Conservation (phyloP, 2,113 vertebrate species). For the Glaucomys volans region DNA sequence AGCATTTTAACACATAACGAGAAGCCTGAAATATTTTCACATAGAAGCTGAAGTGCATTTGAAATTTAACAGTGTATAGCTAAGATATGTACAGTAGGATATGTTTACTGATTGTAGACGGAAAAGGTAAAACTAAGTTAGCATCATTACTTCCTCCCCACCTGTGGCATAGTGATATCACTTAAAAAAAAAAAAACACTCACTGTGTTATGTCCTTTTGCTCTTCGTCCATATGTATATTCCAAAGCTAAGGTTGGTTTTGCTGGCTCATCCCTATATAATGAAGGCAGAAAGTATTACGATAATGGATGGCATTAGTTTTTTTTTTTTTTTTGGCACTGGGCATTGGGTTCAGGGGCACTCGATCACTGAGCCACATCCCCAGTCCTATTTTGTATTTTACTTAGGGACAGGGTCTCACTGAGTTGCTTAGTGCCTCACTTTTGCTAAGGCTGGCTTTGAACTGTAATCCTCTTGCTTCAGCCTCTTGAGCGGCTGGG, state of each 20-base stretch:
- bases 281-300: slow-evolving; percentile 49
- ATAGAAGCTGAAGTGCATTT: background rate
- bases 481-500: too few relatives aligned
- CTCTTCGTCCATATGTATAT: slow-evolving; percentile 95
- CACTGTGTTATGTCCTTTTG: slow-evolving; percentile 94
- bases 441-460: too few relatives aligned
- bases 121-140: background rate
- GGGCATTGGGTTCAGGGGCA: too few relatives aligned
- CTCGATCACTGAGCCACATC: too few relatives aligned
- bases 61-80: background rate
- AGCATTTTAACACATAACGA: slow-evolving; percentile 13
- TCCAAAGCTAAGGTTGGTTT: slow-evolving; percentile 97
- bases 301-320: background rate
- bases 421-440: too few relatives aligned
- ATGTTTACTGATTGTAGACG: background rate
- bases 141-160: background rate
- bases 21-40: slow-evolving; percentile 10
- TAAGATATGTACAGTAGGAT: background rate
- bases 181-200: slow-evolving; percentile 73
- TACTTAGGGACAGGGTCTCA: too few relatives aligned
- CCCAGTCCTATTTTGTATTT: too few relatives aligned
- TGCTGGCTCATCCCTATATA: slow-evolving; percentile 92
- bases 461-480: too few relatives aligned
- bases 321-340: too few relatives aligned
- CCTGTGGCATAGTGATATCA: fast-evolving